Percentiles rank a stretch among this genome's conserved stretches.
These are phyloP conservation scores for Neoarius graeffei DNA, from an alignment of 2,113 vertebrate genomes.

Conservation along the genomic window DNA sequence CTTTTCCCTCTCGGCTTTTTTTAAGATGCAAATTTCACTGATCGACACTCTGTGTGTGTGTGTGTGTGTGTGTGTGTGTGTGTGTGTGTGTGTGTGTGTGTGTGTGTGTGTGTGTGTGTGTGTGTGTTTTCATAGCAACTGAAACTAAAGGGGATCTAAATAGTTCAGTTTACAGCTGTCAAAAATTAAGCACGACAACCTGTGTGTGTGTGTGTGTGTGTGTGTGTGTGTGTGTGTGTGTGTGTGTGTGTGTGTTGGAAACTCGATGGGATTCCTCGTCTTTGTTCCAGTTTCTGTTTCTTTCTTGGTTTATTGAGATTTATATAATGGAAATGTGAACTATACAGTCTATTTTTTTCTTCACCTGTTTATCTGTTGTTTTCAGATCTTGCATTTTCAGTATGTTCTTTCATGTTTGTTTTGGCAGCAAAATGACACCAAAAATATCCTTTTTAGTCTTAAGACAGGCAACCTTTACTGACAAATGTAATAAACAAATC, in stretches of 20 bases:
- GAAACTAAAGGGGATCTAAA: background rate
- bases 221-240: background rate
- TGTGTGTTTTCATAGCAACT: background rate
- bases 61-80: constrained; percentile 28
- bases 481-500: background rate
- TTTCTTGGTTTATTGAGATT: background rate
- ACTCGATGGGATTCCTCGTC: constrained; percentile 9
- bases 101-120: constrained; percentile 28
- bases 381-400: background rate
- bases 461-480: background rate
- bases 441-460: background rate
- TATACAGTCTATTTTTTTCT: background rate
- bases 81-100: constrained; percentile 7
- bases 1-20: background rate
- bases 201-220: background rate
- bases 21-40: background rate
- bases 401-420: background rate
- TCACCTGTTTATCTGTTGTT: background rate
- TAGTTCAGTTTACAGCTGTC: background rate
- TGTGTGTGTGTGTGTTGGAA: background rate
- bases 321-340: background rate
- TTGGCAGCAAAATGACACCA: background rate
- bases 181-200: constrained; percentile 6
- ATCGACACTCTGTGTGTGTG: no score
- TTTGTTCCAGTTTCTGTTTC: constrained; percentile 14